Evolutionary conservation across 2,888 invertebrate genomes (phyloP).

Genomic region (Chalcis sispes): DNA sequence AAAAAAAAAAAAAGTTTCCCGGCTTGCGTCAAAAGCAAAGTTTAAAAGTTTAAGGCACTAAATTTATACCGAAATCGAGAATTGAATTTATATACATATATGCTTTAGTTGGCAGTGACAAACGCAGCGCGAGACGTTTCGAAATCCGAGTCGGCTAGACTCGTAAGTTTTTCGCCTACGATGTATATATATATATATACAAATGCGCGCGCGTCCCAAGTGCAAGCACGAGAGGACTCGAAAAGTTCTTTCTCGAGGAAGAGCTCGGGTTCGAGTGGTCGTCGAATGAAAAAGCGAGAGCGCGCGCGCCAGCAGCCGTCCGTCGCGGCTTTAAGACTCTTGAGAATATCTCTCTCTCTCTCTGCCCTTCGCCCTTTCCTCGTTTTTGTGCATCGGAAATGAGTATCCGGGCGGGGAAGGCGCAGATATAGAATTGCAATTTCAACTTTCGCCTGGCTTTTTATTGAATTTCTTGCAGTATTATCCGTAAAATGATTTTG

Average conservation of each 20-base stretch:
- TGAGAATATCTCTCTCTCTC: not conserved
- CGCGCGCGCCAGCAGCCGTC: too few relatives aligned
- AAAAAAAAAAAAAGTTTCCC: not conserved
- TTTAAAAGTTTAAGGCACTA: not conserved
- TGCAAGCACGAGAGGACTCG: too few relatives aligned
- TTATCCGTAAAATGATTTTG: slow-evolving; percentile 15
- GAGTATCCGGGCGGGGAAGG: not conserved
- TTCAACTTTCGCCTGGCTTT: slow-evolving; percentile 26
- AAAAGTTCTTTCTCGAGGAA: slow-evolving; percentile 1
- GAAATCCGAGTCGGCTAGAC: not conserved
- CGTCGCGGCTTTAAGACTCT: slow-evolving; percentile 24
- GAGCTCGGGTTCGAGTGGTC: slow-evolving; percentile 1
- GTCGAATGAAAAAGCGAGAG: not conserved
- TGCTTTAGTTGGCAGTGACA: slow-evolving; percentile 34
- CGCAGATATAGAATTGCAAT: slow-evolving; percentile 30
- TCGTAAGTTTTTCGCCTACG: slow-evolving; percentile 12
- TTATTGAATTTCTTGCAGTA: slow-evolving; percentile 11
- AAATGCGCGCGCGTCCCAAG: not conserved
- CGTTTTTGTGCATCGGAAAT: not conserved
- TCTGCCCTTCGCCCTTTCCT: not conserved
- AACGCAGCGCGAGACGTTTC: slow-evolving; percentile 3
- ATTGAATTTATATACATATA: too few relatives aligned
- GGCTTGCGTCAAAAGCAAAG: not conserved
- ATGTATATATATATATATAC: slow-evolving; percentile 13
- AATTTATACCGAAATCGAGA: too few relatives aligned